phyloP scores from a whole-genome alignment of 2,113 vertebrate genomes.

The Fukomys damarensis region DNA sequence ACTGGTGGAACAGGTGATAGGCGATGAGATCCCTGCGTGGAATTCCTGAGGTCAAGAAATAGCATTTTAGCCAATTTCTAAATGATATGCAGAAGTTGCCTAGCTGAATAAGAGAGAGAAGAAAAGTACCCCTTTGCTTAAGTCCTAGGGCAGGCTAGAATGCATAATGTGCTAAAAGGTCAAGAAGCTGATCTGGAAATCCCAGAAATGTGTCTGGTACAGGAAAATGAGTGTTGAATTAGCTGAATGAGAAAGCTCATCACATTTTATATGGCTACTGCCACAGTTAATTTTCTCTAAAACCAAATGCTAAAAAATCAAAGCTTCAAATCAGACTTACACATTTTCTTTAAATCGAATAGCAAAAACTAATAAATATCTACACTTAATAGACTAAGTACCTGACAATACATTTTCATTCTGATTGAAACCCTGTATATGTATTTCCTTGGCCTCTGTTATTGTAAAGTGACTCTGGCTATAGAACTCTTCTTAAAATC shows the following conservation, averaged over 20 bases:
- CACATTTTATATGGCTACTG: not conserved
- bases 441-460: not conserved
- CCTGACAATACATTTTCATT: not conserved
- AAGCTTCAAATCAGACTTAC: not conserved
- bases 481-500: not conserved
- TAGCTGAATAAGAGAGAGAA: not conserved
- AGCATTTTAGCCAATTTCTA: not conserved
- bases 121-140: not conserved
- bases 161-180: too few relatives aligned
- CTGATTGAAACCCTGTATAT: not conserved
- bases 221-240: not conserved
- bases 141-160: not conserved
- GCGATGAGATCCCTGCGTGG: not conserved
- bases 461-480: not conserved
- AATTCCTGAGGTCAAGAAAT: not conserved
- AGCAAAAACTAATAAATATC: not conserved
- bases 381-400: not conserved
- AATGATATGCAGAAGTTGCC: not conserved
- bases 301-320: not conserved
- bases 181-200: not conserved
- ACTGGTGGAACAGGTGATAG: fast-evolving
- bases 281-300: not conserved
- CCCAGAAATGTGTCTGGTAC: not conserved
- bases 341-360: not conserved
- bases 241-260: not conserved